phyloP scores from a whole-genome alignment of 1,140 invertebrate species.

The Condylostylus longicornis region DNA sequence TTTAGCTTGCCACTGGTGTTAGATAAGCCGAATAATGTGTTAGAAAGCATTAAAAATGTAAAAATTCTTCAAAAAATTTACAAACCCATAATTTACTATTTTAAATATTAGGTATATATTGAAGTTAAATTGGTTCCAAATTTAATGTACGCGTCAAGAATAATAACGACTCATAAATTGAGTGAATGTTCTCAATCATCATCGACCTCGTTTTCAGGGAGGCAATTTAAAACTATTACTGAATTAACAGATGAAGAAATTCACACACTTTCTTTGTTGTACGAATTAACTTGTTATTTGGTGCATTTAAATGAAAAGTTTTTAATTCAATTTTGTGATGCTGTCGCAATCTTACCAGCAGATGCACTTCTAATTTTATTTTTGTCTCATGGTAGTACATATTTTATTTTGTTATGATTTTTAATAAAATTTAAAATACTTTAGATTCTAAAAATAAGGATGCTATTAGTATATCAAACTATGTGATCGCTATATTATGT shows the following conservation, averaged over 20 bases:
- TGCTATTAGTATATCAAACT: slow-evolving; percentile 49
- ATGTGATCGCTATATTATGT: slow-evolving; percentile 44
- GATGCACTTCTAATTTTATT: slow-evolving; percentile 38
- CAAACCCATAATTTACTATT: background rate
- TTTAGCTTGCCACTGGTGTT: slow-evolving; percentile 55
- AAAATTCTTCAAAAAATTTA: slow-evolving; percentile 8
- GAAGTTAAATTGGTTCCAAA: slow-evolving; percentile 63
- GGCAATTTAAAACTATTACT: slow-evolving; percentile 27
- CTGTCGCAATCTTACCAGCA: slow-evolving; percentile 49
- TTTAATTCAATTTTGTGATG: slow-evolving; percentile 61
- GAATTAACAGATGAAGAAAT: slow-evolving; percentile 42
- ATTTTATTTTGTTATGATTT: slow-evolving; percentile 6
- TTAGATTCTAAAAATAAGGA: slow-evolving; percentile 41
- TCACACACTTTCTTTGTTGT: slow-evolving; percentile 46
- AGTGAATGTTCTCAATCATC: slow-evolving; percentile 19
- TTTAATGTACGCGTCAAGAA: slow-evolving; percentile 53
- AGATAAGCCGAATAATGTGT: slow-evolving; percentile 39
- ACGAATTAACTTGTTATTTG: slow-evolving; percentile 53
- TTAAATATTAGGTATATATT: slow-evolving; percentile 40
- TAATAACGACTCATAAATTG: slow-evolving; percentile 35
- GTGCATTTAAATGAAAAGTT: slow-evolving; percentile 53
- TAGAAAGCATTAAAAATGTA: slow-evolving; percentile 37
- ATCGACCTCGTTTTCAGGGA: slow-evolving; percentile 9
- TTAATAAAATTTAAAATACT: background rate
- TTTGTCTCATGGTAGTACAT: slow-evolving; percentile 35